Evolutionary conservation across 2,888 invertebrate genomes (phyloP), one percentile per base, ranked within the genome.

Genomic region (Philereme transversata): DNA sequence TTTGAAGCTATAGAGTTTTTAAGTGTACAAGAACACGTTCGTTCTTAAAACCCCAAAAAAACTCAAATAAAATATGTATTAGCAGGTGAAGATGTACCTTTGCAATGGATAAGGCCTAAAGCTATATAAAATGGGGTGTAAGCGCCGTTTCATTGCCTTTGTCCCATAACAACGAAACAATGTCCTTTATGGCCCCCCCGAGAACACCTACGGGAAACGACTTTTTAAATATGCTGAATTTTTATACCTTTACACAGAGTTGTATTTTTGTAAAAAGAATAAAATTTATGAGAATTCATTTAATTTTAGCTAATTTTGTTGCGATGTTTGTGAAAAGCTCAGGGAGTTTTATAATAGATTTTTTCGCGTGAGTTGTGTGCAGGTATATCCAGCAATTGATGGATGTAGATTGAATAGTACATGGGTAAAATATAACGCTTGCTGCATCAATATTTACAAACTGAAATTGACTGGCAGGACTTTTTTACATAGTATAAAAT

Each of bases 221-320:
- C 64, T 60, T 73, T 70, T 68, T 71, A 73, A 73, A 70, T 70
- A 70, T 68, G 58, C 67, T 64, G 66, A 68, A 66, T 66, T 72
- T 68, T 69, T 70, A n/a, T 54, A 64, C 54, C 60, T 60, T 50
- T 49, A 48, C 54, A 52, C 55, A 51, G 49, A 54, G 40, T 43
- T 35, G 51, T 55, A 48, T 45, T 62, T 57, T 62, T 58, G 5
- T 38, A n/a, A 43, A 22, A 38, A 36, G 35, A 44, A 45, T 45
- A 51, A 40, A 40, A 40, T 50, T 51, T 49, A 9, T 11, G 54
- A 40, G 22, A n/a, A 36, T 50, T n/a, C 41, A 49, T 52, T 38
- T 52, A 22, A 36, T 44, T 49, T 49, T 8, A 8, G 48, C 41
- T 47, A 48, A 57, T 43, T 51, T 46, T 11, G 10, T 34, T 43